Conservation (phyloP, 2,888 invertebrate genomes). For the Drosophila neutralis region DNA sequence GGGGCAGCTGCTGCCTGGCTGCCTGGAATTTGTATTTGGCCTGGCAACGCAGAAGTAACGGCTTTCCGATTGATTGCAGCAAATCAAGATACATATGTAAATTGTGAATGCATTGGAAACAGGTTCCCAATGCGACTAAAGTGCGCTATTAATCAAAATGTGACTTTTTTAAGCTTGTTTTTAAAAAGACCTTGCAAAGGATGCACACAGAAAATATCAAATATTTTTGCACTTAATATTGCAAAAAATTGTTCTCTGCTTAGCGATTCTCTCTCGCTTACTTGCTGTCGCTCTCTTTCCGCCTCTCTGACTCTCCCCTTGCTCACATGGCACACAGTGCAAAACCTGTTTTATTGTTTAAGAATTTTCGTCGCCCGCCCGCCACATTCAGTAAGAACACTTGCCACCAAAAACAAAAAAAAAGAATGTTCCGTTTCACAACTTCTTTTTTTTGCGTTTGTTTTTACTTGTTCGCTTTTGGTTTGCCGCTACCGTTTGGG, state of each 20-base stretch:
- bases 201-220: constrained; percentile 36
- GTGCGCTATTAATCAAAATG: constrained; percentile 4
- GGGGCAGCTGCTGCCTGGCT: constrained; percentile 6
- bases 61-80: constrained; percentile 60
- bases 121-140: constrained; percentile 21
- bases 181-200: constrained; percentile 55
- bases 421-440: constrained; percentile 56
- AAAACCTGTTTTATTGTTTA: constrained; percentile 72
- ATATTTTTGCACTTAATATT: constrained; percentile 42
- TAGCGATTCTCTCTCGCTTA: constrained; percentile 3
- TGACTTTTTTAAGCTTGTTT: not conserved
- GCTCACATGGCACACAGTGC: constrained; percentile 44
- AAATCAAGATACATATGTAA: constrained; percentile 47
- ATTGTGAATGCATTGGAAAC: constrained; percentile 38
- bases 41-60: constrained; percentile 56
- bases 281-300: constrained; percentile 6
- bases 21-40: constrained; percentile 56
- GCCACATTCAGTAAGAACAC: constrained; percentile 58
- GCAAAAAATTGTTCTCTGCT: constrained; percentile 40
- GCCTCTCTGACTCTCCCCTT: constrained; percentile 15
- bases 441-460: constrained; percentile 30
- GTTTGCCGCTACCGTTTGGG: constrained; percentile 64
- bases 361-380: constrained; percentile 64
- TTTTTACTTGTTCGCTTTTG: constrained; percentile 45
- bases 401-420: constrained; percentile 46